Base-by-base conservation (phyloP, 2,888 invertebrate species). In the Rotaria macrura region DNA sequence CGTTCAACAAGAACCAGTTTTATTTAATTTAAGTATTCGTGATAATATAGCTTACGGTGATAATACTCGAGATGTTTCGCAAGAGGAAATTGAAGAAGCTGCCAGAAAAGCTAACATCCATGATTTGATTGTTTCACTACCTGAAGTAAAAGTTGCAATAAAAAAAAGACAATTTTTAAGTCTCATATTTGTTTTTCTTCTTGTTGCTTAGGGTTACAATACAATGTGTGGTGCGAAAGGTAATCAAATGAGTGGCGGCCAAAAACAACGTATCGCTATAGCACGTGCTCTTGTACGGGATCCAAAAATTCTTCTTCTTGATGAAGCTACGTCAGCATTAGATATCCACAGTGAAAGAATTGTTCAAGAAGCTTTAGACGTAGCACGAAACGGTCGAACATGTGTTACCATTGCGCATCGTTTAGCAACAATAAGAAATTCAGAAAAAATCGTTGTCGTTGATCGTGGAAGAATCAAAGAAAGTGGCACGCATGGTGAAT, bases 1-100 rank as follows among this genome's bases (percentile, higher is more conserved):
- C 87, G 96, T 97, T 2, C 95, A 95, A 9, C 97, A 97, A 91
- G 96, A 97, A 89, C 97, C 96, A 0, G 93, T 94, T 1, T 92
- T 97, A 0, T 97, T 97, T 91, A 95, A 95, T 90, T 93, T 94
- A 86, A 94, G 94, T 20, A 95, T 97, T 86, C 93, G 93, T 0
- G 95, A 96, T 88, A 97, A 97, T 90, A 96, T 97, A 88, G 94
- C 95, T 0, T 97, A 96, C 89, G 97, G 79, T 79, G 79, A 79
- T 79, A 79, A 43, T 43, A 23, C 43, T n/a, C 14, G 79, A 79
- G 1, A 14, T 9, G 40, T 86, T 25, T 43, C 74, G 54, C 38
- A 84, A 38, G n/a, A 79, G 2, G 84, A 86, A 84, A 57, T 86
- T 20, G 47, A 84, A 72, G 14, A 74, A 57, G 86, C 83, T n/a